Percentiles rank a stretch among this genome's conserved stretches.
These are phyloP conservation scores for Columba guinea DNA, from an alignment of 2,797 vertebrate species.

Conservation along the genomic window DNA sequence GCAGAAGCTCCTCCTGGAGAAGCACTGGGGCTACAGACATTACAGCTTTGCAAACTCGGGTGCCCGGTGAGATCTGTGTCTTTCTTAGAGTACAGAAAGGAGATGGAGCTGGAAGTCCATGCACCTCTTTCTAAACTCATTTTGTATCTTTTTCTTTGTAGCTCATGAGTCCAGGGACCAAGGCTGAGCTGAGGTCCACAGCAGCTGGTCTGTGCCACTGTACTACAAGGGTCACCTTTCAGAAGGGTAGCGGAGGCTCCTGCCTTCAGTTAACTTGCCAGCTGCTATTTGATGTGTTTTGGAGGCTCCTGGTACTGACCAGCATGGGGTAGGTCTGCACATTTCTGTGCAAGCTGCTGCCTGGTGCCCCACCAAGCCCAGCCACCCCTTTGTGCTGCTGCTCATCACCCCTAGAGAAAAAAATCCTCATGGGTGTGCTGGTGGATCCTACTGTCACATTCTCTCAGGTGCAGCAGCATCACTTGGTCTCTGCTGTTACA, in stretches of 20 bases:
- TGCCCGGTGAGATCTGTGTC: not conserved
- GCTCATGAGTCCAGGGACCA: not conserved
- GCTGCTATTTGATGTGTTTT: not conserved
- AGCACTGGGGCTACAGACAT: rapidly evolving
- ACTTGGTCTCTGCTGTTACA: not conserved
- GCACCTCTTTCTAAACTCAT: not conserved
- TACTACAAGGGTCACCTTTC: not conserved
- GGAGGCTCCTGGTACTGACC: not conserved
- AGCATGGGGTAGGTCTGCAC: not conserved
- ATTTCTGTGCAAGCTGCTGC: not conserved
- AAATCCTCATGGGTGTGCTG: not conserved
- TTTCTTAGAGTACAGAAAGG: not conserved
- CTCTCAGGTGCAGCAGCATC: not conserved
- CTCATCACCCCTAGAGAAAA: not conserved
- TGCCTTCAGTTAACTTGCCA: not conserved
- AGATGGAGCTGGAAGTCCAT: not conserved
- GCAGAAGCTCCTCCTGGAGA: not conserved
- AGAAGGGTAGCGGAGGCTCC: not conserved
- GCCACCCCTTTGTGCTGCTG: not conserved
- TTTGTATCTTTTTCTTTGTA: not conserved
- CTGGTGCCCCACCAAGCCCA: not conserved
- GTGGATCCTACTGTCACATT: not conserved
- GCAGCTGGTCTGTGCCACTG: not conserved
- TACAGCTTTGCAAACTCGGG: not conserved
- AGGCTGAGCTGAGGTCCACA: not conserved